These are phyloP conservation scores for Lepilemur septentrionalis DNA, from an alignment of 2,797 vertebrate species.

Conservation along the genomic window DNA sequence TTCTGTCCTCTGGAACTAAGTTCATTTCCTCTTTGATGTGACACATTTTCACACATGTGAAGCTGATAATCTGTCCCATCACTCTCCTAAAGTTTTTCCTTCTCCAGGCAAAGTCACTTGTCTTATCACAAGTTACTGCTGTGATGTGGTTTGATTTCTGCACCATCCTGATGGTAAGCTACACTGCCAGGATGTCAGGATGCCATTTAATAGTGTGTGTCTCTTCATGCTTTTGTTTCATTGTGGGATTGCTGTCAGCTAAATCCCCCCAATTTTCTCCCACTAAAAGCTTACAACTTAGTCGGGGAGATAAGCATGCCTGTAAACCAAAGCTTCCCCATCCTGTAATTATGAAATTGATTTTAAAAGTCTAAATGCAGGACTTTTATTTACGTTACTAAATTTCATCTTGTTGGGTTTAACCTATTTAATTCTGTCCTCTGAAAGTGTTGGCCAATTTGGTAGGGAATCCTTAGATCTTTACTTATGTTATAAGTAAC, in stretches of 20 bases:
- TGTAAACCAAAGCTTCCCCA: neutral
- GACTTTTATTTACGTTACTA: neutral
- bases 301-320: neutral
- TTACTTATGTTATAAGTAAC: neutral
- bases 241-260: constrained; percentile 7
- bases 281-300: constrained; percentile 39
- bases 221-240: constrained; percentile 1
- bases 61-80: neutral
- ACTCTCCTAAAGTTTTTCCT: neutral
- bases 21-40: neutral
- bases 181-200: neutral
- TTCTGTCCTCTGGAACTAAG: neutral
- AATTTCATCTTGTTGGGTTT: neutral
- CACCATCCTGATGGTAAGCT: neutral
- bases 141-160: neutral
- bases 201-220: neutral
- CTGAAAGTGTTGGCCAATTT: neutral
- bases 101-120: neutral
- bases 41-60: neutral
- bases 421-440: neutral
- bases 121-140: neutral
- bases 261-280: constrained; percentile 36
- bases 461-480: neutral
- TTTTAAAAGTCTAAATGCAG: constrained; percentile 8
- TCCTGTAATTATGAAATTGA: constrained; percentile 47